Base-by-base conservation (phyloP, 2,888 invertebrate species). In the Scaptodrosophila latifasciaeformis region DNA sequence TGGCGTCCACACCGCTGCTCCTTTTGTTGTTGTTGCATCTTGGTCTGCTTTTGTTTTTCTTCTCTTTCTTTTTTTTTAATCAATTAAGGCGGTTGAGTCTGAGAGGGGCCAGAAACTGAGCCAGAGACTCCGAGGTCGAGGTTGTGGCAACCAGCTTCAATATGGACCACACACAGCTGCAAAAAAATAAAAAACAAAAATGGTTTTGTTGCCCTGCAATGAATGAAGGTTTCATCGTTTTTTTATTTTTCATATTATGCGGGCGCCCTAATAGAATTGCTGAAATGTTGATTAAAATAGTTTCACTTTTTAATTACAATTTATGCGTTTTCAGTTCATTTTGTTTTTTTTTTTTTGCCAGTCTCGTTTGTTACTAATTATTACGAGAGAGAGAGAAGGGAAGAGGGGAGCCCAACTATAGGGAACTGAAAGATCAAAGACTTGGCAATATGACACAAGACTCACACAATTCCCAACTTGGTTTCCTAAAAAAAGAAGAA, bases 241-340 rank as follows among this genome's bases (percentile, higher is more conserved):
- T n/a, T n/a, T n/a, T n/a, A n/a, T n/a, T 6, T 3, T 35, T 1
- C 9, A 13, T 10, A 17, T 17, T 12, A 40, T 78, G 67, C 77
- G 77, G 70, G 74, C 58, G 57, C 65, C 61, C 45, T 74, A 79
- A 74, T 74, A 69, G 80, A 79, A 74, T 69, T 72, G 79, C 72
- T 79, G 79, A 72, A 79, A 72, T 60, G 48, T 58, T 74, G 70
- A 74, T 74, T 79, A 76, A 79, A 74, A 74, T 74, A 74, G 80
- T 79, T 76, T 72, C 67, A 69, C 80, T 74, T 79, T 79, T 74
- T 74, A 74, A 74, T 74, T 79, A 79, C 70, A 55, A 74, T 79
- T 79, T 74, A 74, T 74, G 72, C 57, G 47, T 50, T 49, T 47
- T 50, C n/a, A n/a, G n/a, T n/a, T n/a, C n/a, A n/a, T 53, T 37